Conservation (phyloP, 2,888 invertebrate genomes). For the Byasa hedistus region DNA sequence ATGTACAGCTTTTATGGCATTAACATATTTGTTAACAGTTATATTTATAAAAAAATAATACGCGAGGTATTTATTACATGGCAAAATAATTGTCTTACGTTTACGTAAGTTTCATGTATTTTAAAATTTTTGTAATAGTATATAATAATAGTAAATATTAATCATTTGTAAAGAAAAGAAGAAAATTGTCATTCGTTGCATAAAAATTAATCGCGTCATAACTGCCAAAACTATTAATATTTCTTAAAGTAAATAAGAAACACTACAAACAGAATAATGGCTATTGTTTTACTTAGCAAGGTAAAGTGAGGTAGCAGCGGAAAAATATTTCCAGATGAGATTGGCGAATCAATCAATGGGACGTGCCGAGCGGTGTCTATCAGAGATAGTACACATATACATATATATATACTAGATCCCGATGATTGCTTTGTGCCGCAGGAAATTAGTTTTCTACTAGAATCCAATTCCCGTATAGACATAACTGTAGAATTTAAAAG, state of each 20-base stretch:
- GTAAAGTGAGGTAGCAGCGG: not conserved
- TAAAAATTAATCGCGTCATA: too few species aligned
- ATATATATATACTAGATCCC: slow-evolving; percentile 39
- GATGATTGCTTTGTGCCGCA: slow-evolving; percentile 71
- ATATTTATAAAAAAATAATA: too few species aligned
- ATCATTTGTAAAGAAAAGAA: not conserved
- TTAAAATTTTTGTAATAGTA: not conserved
- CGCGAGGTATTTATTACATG: too few species aligned
- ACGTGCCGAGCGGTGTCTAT: slow-evolving; percentile 49
- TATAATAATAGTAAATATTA: not conserved
- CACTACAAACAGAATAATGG: not conserved
- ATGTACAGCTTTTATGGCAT: not conserved
- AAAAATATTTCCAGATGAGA: slow-evolving; percentile 16
- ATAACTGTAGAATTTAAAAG: slow-evolving; percentile 9
- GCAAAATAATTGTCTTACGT: too few species aligned
- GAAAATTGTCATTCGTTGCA: not conserved
- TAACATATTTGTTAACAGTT: not conserved
- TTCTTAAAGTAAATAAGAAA: not conserved
- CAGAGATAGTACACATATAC: slow-evolving; percentile 50
- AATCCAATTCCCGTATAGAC: slow-evolving; percentile 23
- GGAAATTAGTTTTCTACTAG: slow-evolving; percentile 74
- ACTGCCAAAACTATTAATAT: not conserved
- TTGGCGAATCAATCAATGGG: slow-evolving; percentile 51
- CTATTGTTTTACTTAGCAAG: not conserved
- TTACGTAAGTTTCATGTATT: too few species aligned